Evolutionary conservation across 2,113 vertebrate species (phyloP).

Genomic region (Ctenomys sociabilis): DNA sequence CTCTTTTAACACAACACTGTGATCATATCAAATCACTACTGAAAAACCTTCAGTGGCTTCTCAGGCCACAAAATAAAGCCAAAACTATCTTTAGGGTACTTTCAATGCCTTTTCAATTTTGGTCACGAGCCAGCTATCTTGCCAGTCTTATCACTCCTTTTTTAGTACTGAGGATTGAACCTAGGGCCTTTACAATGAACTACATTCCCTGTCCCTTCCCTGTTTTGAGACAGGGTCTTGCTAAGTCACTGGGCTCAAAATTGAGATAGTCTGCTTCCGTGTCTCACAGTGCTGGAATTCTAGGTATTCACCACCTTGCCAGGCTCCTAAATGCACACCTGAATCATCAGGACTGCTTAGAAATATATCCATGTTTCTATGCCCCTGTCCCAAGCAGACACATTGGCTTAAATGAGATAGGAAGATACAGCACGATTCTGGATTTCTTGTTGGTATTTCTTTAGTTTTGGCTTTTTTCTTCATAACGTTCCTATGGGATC

Average conservation of each 20-base stretch:
- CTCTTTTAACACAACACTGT: background rate
- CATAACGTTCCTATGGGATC: background rate
- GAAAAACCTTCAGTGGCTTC: slow-evolving; percentile 30
- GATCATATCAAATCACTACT: background rate
- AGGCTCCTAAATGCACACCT: background rate
- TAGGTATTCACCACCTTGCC: background rate
- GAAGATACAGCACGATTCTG: background rate
- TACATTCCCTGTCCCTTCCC: background rate
- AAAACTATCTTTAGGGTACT: background rate
- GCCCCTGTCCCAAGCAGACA: background rate
- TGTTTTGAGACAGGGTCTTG: background rate
- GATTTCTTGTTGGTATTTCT: background rate
- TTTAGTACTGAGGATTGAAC: background rate
- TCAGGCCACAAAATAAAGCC: background rate
- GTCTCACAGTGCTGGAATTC: background rate
- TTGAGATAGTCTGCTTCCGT: background rate
- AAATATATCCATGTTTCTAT: background rate
- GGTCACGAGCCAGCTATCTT: slow-evolving; percentile 7
- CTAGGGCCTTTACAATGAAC: background rate
- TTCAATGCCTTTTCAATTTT: background rate
- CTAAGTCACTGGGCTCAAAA: background rate
- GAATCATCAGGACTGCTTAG: background rate
- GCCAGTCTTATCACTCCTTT: background rate
- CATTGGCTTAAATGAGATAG: background rate
- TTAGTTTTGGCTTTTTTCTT: background rate